These are phyloP conservation scores for Drosophila malerkotliana DNA, from an alignment of 1,140 invertebrate species.

Conservation along the genomic window DNA sequence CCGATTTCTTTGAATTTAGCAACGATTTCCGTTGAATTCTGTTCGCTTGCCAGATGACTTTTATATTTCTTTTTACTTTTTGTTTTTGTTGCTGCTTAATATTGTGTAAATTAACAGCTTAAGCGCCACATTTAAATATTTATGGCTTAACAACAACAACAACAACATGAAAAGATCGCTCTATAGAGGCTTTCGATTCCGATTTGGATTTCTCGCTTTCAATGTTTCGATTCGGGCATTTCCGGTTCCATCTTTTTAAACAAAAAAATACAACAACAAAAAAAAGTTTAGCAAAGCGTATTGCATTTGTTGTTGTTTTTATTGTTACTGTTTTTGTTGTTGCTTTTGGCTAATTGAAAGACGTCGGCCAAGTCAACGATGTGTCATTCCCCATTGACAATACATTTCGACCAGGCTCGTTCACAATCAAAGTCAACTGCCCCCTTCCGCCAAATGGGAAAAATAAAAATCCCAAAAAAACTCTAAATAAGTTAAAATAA, in stretches of 20 bases:
- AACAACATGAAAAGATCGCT: conserved; percentile 22
- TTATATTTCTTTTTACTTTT: conserved; percentile 12
- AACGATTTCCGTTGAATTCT: conserved; percentile 60
- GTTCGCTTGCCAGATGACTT: conserved; percentile 3
- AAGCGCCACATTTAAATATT: conserved; percentile 80
- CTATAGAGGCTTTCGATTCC: conserved; percentile 36
- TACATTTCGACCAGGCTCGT: conserved; percentile 30
- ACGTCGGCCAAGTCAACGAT: conserved; percentile 52
- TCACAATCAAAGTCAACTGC: conserved; percentile 35
- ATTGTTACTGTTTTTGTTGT: conserved; percentile 29
- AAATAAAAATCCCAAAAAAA: not conserved
- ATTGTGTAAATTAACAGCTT: conserved; percentile 67
- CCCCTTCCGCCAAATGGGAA: conserved; percentile 5
- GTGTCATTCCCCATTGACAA: conserved; percentile 66
- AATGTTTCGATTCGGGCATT: conserved; percentile 55
- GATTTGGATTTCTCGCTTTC: conserved; percentile 41
- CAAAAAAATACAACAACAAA: conserved; percentile 10
- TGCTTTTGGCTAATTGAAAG: conserved; percentile 66
- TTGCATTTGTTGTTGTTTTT: conserved; percentile 52
- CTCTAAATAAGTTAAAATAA: not conserved
- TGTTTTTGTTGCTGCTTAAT: conserved; percentile 28
- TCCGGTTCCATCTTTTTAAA: conserved; percentile 50
- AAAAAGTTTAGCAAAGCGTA: not conserved
- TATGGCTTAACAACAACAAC: conserved; percentile 45
- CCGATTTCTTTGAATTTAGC: conserved; percentile 60